These are phyloP conservation scores for Pelecanoides urinatrix DNA, from an alignment of 2,113 vertebrate species.

Conservation along the genomic window DNA sequence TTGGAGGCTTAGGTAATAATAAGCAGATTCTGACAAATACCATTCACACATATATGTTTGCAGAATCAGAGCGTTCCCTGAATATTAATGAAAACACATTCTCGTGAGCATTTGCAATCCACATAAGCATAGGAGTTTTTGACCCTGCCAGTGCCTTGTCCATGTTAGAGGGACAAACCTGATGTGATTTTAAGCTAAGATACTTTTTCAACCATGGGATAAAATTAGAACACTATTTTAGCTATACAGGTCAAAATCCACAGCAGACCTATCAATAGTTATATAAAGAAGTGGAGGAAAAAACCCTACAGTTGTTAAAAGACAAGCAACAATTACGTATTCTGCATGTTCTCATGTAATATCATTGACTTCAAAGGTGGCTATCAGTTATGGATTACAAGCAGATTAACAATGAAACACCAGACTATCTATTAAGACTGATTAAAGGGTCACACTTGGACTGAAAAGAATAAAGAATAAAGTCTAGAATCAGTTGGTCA, in stretches of 20 bases:
- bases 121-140: background rate
- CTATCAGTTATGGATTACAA: background rate
- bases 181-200: background rate
- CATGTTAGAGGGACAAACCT: background rate
- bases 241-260: background rate
- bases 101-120: background rate
- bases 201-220: background rate
- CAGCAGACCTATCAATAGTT: background rate
- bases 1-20: constrained; percentile 36
- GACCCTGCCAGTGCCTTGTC: background rate
- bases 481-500: background rate
- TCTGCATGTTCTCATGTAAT: background rate
- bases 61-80: constrained; percentile 33
- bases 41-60: constrained; percentile 44
- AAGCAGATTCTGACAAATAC: constrained; percentile 58
- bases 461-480: background rate
- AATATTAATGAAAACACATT: constrained; percentile 50
- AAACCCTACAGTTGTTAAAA: background rate
- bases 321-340: background rate
- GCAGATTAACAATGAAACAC: background rate
- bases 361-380: background rate
- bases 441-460: background rate
- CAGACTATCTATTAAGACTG: background rate
- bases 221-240: background rate
- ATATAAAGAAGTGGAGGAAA: background rate